Evolutionary conservation across 2,113 vertebrate species (phyloP).

Genomic region (Harpagus bidentatus): DNA sequence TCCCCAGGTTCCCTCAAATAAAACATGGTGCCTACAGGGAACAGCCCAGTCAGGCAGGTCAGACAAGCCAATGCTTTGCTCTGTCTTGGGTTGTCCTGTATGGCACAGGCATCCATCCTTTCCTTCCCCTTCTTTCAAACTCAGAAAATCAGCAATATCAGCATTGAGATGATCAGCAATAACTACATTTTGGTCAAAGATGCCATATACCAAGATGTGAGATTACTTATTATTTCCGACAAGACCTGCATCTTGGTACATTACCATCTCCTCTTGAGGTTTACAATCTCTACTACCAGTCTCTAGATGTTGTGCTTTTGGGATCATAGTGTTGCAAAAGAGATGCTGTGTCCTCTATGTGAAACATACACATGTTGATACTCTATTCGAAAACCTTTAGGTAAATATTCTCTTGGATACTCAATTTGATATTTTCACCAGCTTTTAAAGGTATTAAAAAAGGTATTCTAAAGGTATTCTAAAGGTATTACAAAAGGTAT

Average conservation of each 20-base stretch:
- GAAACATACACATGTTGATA: neutral
- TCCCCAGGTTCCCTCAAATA: neutral
- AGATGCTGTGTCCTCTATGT: neutral
- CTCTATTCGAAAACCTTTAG: neutral
- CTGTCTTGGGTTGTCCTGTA: neutral
- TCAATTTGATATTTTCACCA: neutral
- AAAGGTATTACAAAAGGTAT: neutral
- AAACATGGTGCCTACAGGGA: fast-evolving
- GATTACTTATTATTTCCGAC: neutral
- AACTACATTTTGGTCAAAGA: neutral
- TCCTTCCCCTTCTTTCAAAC: neutral
- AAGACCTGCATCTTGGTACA: neutral
- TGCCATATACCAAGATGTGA: fast-evolving
- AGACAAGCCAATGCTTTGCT: neutral
- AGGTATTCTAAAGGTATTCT: neutral
- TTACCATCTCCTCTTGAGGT: neutral
- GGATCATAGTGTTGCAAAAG: neutral
- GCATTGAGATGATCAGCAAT: too few relatives aligned
- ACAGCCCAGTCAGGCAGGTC: neutral
- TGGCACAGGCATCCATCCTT: neutral
- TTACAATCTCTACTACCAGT: neutral
- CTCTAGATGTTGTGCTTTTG: neutral
- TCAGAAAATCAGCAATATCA: neutral
- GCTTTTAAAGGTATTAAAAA: neutral
- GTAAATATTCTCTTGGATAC: neutral